Evolutionary conservation across 1,140 invertebrate genomes (phyloP).

Genomic region (Lordiphosa collinella): DNA sequence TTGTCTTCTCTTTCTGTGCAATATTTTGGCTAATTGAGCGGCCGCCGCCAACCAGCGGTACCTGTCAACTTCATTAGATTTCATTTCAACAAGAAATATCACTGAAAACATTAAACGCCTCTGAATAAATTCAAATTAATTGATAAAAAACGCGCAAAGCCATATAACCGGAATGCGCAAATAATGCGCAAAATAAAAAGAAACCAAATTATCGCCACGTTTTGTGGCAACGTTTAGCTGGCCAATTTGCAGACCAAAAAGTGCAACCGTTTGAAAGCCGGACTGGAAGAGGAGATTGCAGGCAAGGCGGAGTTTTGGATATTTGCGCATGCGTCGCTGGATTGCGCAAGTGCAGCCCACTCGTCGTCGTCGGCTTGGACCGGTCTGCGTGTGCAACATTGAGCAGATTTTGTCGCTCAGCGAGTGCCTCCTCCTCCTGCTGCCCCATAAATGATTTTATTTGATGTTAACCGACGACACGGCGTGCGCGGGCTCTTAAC

Average conservation of each 20-base stretch:
- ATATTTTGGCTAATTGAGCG: constrained; percentile 5
- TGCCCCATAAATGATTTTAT: constrained; percentile 51
- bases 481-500: constrained; percentile 24
- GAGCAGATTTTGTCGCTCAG: constrained; percentile 70
- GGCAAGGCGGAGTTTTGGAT: constrained; percentile 3
- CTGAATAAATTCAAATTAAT: constrained; percentile 77
- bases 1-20: background rate
- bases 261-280: constrained; percentile 47
- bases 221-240: constrained; percentile 64
- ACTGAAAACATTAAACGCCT: constrained; percentile 70
- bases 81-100: constrained; percentile 51
- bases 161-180: constrained; percentile 31
- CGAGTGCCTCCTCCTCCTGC: constrained; percentile 3
- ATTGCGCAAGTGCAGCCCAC: constrained; percentile 62
- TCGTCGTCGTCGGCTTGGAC: constrained; percentile 12
- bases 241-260: constrained; percentile 69
- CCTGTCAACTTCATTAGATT: constrained; percentile 58
- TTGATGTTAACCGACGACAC: constrained; percentile 67
- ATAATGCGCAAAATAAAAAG: constrained; percentile 13
- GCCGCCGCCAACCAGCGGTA: constrained; percentile 7
- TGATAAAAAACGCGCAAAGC: constrained; percentile 48
- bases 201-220: constrained; percentile 59
- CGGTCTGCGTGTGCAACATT: constrained; percentile 23
- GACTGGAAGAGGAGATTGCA: background rate
- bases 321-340: constrained; percentile 53